Conservation (phyloP, 2,797 vertebrate species). For the Cottoperca gobio region DNA sequence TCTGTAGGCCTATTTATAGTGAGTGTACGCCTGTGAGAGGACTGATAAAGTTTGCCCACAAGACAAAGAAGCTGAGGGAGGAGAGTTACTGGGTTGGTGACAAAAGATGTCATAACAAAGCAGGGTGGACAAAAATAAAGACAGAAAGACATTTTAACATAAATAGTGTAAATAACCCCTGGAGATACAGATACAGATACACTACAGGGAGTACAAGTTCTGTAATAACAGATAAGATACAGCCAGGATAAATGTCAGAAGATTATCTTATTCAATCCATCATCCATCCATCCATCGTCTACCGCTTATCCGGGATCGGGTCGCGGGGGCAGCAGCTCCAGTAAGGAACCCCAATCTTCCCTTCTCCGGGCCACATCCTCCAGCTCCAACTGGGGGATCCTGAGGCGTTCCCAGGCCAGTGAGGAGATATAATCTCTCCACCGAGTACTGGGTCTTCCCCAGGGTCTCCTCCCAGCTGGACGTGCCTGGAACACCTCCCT, state of each 20-base stretch:
- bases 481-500: too few relatives aligned
- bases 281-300: too few relatives aligned
- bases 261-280: constrained; percentile 39
- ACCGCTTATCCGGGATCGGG: too few relatives aligned
- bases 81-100: neutral
- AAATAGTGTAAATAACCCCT: constrained; percentile 19
- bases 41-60: constrained; percentile 17
- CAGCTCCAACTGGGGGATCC: too few relatives aligned
- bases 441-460: too few relatives aligned
- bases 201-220: constrained; percentile 10
- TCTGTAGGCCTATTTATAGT: neutral
- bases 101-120: constrained; percentile 14
- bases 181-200: constrained; percentile 35
- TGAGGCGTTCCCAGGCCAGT: too few relatives aligned
- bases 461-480: too few relatives aligned
- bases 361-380: too few relatives aligned
- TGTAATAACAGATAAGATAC: constrained; percentile 43
- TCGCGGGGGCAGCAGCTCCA: too few relatives aligned
- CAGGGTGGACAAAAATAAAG: neutral
- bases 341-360: too few relatives aligned
- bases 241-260: constrained; percentile 25
- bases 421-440: too few relatives aligned
- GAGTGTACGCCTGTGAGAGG: neutral
- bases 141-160: constrained; percentile 8
- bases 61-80: constrained; percentile 9